Evolutionary conservation across 2,113 vertebrate species (phyloP).

Genomic region (Zosterops lateralis): DNA sequence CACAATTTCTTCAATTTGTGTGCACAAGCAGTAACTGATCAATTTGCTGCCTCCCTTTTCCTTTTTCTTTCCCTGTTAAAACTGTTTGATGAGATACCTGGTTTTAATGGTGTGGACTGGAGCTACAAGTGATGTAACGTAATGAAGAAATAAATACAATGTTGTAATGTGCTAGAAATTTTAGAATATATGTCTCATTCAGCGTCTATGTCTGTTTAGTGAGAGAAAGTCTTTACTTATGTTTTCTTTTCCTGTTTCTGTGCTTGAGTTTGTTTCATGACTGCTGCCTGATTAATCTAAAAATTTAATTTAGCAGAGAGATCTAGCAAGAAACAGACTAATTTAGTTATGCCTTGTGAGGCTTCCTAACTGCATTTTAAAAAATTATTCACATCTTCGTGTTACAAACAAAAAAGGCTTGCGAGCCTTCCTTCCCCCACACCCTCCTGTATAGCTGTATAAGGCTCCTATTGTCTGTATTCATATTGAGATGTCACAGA

Average conservation of each 20-base stretch:
- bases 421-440: neutral
- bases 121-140: neutral
- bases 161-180: neutral
- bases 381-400: neutral
- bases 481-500: constrained; percentile 48
- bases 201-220: neutral
- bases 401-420: neutral
- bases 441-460: neutral
- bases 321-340: neutral
- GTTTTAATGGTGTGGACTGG: neutral
- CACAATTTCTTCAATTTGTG: neutral
- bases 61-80: neutral
- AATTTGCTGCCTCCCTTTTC: neutral
- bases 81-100: neutral
- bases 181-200: neutral
- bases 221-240: neutral
- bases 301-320: neutral
- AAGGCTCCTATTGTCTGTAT: constrained; percentile 35
- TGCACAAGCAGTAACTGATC: neutral
- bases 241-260: neutral
- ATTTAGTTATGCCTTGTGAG: neutral
- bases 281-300: neutral
- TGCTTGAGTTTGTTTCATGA: neutral
- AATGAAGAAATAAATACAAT: neutral
- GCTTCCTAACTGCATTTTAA: neutral